Percentiles rank a stretch among this genome's conserved stretches.
phyloP scores from a whole-genome alignment of 2,888 invertebrate genomes.

The Beris chalybata region DNA sequence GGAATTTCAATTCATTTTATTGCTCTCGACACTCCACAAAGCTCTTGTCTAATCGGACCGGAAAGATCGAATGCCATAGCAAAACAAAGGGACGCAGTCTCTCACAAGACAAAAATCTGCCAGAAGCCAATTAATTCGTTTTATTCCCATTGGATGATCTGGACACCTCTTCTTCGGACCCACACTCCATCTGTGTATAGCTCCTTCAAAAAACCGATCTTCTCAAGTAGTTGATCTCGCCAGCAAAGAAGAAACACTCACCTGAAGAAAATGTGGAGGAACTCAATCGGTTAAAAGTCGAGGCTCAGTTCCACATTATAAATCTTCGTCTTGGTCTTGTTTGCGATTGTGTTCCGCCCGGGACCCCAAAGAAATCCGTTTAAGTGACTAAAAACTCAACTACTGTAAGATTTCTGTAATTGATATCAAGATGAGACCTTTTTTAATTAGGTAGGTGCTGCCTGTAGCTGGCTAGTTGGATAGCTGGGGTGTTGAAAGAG shows the following conservation, averaged over 20 bases:
- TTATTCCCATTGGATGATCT: constrained; percentile 18
- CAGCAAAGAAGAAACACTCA: neutral
- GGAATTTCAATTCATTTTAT: constrained; percentile 19
- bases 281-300: constrained; percentile 3
- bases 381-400: constrained; percentile 30
- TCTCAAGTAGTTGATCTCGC: neutral
- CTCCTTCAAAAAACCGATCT: too few species aligned
- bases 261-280: neutral
- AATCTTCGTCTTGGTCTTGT: constrained; percentile 27
- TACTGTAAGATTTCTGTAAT: constrained; percentile 33
- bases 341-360: constrained; percentile 1
- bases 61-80: constrained; percentile 10
- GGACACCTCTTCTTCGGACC: constrained; percentile 7
- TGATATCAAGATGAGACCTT: constrained; percentile 33
- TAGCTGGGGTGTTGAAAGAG: constrained; percentile 3
- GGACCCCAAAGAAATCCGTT: constrained; percentile 20
- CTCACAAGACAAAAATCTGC: constrained; percentile 7
- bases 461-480: neutral
- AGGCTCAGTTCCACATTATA: constrained; percentile 19
- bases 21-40: neutral
- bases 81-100: constrained; percentile 18
- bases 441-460: constrained; percentile 32
- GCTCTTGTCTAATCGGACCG: constrained; percentile 15
- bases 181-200: neutral
- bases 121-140: constrained; percentile 33